These are phyloP conservation scores for Anabas testudineus DNA, from an alignment of 2,797 vertebrate species.

Conservation along the genomic window DNA sequence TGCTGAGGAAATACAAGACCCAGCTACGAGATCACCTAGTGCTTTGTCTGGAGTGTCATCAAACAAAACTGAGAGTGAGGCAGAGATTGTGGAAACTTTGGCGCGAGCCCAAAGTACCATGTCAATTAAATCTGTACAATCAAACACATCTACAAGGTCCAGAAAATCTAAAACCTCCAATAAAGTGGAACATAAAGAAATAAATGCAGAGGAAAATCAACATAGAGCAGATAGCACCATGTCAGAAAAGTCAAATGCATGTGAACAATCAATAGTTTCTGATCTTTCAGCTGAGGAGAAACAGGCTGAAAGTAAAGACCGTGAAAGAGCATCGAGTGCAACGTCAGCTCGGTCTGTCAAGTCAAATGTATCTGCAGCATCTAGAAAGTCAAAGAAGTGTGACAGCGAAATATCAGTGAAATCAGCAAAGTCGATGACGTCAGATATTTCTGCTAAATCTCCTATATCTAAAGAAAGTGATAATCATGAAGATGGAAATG, in stretches of 20 bases:
- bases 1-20: constrained; percentile 18
- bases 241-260: constrained; percentile 22
- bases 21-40: constrained; percentile 45
- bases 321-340: constrained; percentile 32
- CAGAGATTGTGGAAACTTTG: constrained; percentile 7
- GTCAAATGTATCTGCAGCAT: constrained; percentile 49
- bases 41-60: constrained; percentile 43
- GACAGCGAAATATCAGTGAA: constrained; percentile 41
- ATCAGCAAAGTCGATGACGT: constrained; percentile 70
- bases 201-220: background rate
- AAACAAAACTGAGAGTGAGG: constrained; percentile 28
- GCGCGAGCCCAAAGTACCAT: constrained; percentile 39
- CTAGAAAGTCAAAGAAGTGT: constrained; percentile 35
- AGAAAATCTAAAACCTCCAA: constrained; percentile 60
- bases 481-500: constrained; percentile 1
- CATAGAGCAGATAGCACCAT: background rate
- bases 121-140: constrained; percentile 45
- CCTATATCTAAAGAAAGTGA: constrained; percentile 39
- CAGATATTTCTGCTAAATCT: constrained; percentile 60
- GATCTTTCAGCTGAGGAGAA: constrained; percentile 1
- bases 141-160: constrained; percentile 51
- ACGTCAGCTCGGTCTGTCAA: constrained; percentile 40
- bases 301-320: constrained; percentile 6
- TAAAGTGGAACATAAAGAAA: background rate
- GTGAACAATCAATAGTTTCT: constrained; percentile 1